Percentiles rank a stretch among this genome's conserved stretches.
Evolutionary conservation across 2,888 invertebrate genomes (phyloP).

Genomic region (Diloba caeruleocephala): DNA sequence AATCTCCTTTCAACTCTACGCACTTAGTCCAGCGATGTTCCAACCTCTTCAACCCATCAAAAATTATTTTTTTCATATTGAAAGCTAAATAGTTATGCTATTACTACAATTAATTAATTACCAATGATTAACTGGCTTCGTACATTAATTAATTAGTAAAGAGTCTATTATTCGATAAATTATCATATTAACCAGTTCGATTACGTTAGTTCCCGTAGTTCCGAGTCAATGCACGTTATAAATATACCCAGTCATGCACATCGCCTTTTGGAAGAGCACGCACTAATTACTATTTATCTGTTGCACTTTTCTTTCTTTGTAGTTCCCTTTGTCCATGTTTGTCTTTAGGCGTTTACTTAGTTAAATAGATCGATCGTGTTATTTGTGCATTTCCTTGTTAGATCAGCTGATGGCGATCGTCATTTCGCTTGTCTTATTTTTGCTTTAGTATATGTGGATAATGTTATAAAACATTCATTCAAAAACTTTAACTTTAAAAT

Average conservation of each 20-base stretch:
- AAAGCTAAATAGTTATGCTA: no score
- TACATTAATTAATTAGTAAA: slow-evolving; percentile 11
- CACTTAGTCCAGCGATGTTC: no score
- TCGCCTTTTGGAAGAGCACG: slow-evolving; percentile 38
- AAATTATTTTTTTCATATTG: no score
- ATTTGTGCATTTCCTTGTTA: slow-evolving; percentile 19
- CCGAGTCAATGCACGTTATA: slow-evolving; percentile 28
- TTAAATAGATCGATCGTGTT: neutral
- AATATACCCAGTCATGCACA: slow-evolving; percentile 25
- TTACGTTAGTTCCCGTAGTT: slow-evolving; percentile 40
- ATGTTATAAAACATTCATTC: no score
- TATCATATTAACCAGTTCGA: no score
- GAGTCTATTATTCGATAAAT: slow-evolving; percentile 41
- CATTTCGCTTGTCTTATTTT: neutral
- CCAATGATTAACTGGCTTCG: neutral
- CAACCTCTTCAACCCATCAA: no score
- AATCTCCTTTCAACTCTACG: no score
- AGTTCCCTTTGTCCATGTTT: slow-evolving; percentile 28
- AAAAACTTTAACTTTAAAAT: no score
- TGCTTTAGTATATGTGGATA: no score
- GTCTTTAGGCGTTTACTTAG: neutral
- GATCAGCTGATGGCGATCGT: slow-evolving; percentile 10
- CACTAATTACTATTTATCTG: slow-evolving; percentile 38
- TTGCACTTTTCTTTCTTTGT: slow-evolving; percentile 33
- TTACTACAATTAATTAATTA: no score